Base-by-base conservation (phyloP, 2,113 vertebrate species). In the Cardinalis cardinalis region DNA sequence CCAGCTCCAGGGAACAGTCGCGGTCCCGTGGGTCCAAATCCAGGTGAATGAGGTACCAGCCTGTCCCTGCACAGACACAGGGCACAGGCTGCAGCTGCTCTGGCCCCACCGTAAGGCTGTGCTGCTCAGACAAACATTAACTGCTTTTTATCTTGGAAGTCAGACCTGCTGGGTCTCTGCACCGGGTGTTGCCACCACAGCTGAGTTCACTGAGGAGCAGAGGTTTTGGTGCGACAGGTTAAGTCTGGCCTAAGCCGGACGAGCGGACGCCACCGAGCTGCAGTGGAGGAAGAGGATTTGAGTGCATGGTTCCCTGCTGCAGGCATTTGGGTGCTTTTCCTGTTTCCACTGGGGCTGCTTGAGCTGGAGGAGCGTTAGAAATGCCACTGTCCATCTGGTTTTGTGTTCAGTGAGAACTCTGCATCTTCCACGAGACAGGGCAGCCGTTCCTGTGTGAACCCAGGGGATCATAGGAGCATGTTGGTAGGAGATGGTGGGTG, bases 31-130 rank as follows among this genome's bases (percentile, higher is more conserved):
- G 98, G 99, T 99, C 99, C 96, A 99, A 98, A 98, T 99, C 99
- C 98, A 99, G 99, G 99, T 99, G 99, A 99, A 99, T 99, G 98
- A 98, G 99, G 98, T 99, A 98, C 98, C 98, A 97, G 98, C 97
- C 98, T 98, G 98, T 98, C 98, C 95, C 96, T 95, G 96, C 98
- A 98, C 98, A 98, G 98, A 93, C 95, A n/a, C 71, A 94, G 95
- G 95, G 93, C 97, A 91, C 76, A 94, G 90, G 96, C 96, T 89
- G 38, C 94, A 71, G 26, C 82, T 43, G 11, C 96, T 96, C 82
- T 86, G 94, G n/a, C 58, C 83, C 80, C 93, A 85, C 95, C 94
- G 21, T 93, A 63, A 19, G 88, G 86, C 95, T 80, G 38, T 94
- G 95, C 95, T 40, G 68, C 82, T 97, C 92, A 92, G 56, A 94